A percentile compares a stretch with the other conserved stretches of the same genome.
phyloP scores from a whole-genome alignment of 2,888 invertebrate genomes.

The Eristalinus aeneus region DNA sequence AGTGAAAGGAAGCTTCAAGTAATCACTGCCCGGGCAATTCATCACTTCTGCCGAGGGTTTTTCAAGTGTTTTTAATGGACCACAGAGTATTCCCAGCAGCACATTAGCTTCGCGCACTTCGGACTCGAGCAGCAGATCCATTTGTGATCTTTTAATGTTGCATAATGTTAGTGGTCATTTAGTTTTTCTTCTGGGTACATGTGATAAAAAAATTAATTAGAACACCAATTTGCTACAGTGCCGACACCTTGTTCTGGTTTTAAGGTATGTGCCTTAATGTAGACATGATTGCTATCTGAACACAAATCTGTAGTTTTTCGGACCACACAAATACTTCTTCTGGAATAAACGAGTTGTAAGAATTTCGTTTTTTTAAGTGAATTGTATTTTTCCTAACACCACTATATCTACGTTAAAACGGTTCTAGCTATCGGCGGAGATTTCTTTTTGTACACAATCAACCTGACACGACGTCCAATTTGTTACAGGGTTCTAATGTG shows the following conservation, averaged over 20 bases:
- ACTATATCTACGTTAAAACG: no score
- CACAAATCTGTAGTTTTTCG: background rate
- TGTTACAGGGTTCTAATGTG: no score
- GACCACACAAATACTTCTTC: no score
- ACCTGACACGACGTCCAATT: no score
- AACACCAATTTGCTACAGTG: background rate
- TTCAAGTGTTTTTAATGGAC: conserved; percentile 5
- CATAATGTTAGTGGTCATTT: background rate
- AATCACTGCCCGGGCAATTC: background rate
- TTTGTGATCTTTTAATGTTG: conserved; percentile 21
- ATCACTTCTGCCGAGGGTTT: background rate
- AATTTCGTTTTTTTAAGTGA: no score
- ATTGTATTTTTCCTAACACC: no score
- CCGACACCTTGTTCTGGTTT: background rate
- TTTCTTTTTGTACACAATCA: no score
- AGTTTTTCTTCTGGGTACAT: background rate
- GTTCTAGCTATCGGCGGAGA: no score
- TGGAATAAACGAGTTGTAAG: no score
- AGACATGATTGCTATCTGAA: background rate
- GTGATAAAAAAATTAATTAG: conserved; percentile 40
- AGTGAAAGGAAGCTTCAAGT: background rate
- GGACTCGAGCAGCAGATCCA: background rate
- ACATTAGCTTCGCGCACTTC: background rate
- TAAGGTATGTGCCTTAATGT: background rate
- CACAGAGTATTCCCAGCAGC: background rate